These are phyloP conservation scores for Tadarida brasiliensis DNA, from an alignment of 2,797 vertebrate species.

Conservation along the genomic window DNA sequence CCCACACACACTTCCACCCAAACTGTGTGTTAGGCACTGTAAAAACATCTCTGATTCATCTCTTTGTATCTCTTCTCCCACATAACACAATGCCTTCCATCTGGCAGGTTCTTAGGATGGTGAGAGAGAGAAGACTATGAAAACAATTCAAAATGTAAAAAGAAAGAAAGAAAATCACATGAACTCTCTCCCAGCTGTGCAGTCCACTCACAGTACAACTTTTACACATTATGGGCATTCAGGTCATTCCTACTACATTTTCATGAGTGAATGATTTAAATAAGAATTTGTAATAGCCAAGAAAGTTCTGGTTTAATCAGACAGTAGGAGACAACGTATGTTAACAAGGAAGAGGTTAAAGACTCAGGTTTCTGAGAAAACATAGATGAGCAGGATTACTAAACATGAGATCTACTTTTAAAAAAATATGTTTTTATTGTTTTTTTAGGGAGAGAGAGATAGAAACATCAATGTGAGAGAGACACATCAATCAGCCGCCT, in stretches of 20 bases:
- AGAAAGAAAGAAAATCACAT: not conserved
- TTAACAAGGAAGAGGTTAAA: constrained; percentile 7
- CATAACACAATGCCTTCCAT: not conserved
- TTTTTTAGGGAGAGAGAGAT: too few species aligned
- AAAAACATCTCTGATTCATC: not conserved
- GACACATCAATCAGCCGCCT: too few species aligned
- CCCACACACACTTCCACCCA: not conserved
- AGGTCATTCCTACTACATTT: not conserved
- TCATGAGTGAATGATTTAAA: not conserved
- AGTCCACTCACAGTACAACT: not conserved
- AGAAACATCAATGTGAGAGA: too few species aligned
- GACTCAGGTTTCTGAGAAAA: not conserved
- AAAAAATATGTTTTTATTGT: too few species aligned
- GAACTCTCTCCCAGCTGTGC: not conserved
- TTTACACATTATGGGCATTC: constrained; percentile 2
- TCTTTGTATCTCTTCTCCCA: not conserved
- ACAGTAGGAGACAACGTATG: not conserved
- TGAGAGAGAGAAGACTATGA: not conserved
- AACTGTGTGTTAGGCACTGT: not conserved
- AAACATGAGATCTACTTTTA: not conserved
- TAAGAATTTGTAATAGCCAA: constrained; percentile 17
- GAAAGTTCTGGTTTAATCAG: constrained; percentile 15
- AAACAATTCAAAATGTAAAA: not conserved
- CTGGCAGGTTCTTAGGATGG: not conserved
- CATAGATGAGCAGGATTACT: not conserved